Evolutionary conservation across 1,140 invertebrate genomes (phyloP).

Genomic region (Ceratosolen fusciceps): DNA sequence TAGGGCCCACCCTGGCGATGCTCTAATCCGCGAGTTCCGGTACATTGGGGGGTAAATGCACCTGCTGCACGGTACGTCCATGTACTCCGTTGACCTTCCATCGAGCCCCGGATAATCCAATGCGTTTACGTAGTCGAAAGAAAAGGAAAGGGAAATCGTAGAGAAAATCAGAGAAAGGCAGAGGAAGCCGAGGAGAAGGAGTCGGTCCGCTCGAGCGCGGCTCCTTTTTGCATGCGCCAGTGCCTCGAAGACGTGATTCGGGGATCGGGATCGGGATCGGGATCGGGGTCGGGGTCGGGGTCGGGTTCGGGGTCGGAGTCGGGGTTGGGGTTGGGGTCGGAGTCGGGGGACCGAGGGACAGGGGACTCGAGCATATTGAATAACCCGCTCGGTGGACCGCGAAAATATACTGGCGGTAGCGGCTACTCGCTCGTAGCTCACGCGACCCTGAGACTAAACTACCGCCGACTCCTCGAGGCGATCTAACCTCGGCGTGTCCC

Average conservation of each 20-base stretch:
- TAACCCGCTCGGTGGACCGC: slow-evolving; percentile 72
- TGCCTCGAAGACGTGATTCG: not conserved
- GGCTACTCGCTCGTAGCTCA: not conserved
- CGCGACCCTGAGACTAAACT: slow-evolving; percentile 42
- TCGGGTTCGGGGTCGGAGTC: not conserved
- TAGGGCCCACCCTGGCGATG: too few relatives aligned
- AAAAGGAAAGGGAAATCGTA: too few relatives aligned
- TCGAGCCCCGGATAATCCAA: too few relatives aligned
- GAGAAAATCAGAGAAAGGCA: slow-evolving; percentile 2
- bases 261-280: too few relatives aligned
- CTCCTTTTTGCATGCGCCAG: not conserved
- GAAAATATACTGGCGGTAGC: slow-evolving; percentile 67
- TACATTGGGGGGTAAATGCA: too few relatives aligned
- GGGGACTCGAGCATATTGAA: slow-evolving; percentile 68
- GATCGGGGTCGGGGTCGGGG: slow-evolving; percentile 21
- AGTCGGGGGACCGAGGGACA: slow-evolving; percentile 61
- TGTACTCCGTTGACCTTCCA: too few relatives aligned
- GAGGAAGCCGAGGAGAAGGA: slow-evolving; percentile 3
- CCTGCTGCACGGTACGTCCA: too few relatives aligned
- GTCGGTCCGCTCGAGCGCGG: not conserved
- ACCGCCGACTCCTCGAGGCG: slow-evolving; percentile 41
- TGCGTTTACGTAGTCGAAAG: too few relatives aligned
- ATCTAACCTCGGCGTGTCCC: not conserved
- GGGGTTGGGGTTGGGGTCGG: slow-evolving; percentile 35
- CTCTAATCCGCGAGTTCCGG: too few relatives aligned